Evolutionary conservation across 1,140 invertebrate genomes (phyloP).

Genomic region (Drosophila subobscura): DNA sequence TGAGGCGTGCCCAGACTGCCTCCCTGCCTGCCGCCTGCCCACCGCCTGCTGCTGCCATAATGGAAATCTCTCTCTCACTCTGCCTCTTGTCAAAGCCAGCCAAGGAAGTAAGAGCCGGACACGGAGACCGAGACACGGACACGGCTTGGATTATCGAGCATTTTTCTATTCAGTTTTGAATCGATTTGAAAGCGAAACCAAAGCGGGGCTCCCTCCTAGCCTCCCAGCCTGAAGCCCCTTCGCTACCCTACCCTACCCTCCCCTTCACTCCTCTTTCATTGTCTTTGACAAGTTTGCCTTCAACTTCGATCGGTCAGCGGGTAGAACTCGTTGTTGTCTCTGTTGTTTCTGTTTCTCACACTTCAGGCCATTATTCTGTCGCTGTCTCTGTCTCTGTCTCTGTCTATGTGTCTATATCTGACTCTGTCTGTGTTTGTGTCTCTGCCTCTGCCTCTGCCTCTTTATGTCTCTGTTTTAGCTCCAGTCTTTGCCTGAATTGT

Average conservation of each 20-base stretch:
- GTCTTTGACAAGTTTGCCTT: conserved; percentile 80
- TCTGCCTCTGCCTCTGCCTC: background rate
- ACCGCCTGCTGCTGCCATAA: conserved; percentile 65
- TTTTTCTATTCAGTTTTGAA: conserved; percentile 6
- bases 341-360: conserved; percentile 9
- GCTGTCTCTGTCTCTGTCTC: conserved; percentile 4
- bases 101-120: conserved; percentile 70
- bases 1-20: conserved; percentile 56
- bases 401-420: conserved; percentile 2
- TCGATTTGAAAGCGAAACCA: conserved; percentile 40
- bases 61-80: conserved; percentile 52
- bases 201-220: conserved; percentile 9
- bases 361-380: too few relatives aligned
- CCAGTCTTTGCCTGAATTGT: too few relatives aligned
- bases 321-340: conserved; percentile 59
- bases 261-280: conserved; percentile 49
- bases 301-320: conserved; percentile 68
- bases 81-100: conserved; percentile 3
- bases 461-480: too few relatives aligned
- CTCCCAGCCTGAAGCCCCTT: conserved; percentile 10
- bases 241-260: too few relatives aligned
- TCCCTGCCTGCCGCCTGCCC: conserved; percentile 2
- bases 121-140: conserved; percentile 19
- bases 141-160: conserved; percentile 17
- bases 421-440: background rate